These are phyloP conservation scores for Tenthredo notha DNA, from an alignment of 2,888 invertebrate species.

Conservation along the genomic window DNA sequence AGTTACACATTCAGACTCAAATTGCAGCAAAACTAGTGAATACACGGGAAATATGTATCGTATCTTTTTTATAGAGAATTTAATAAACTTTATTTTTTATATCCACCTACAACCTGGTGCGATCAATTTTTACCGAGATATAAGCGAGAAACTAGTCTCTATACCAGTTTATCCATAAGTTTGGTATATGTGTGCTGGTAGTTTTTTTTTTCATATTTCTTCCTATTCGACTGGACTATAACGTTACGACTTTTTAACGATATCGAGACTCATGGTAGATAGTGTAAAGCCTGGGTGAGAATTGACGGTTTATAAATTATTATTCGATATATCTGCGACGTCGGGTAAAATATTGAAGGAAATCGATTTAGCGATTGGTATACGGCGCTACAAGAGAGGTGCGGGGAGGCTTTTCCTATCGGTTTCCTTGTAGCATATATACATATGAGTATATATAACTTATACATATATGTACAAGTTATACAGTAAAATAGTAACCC, in stretches of 20 bases:
- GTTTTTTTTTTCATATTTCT: background rate
- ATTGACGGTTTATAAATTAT: constrained; percentile 20
- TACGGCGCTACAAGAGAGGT: background rate
- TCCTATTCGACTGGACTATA: background rate
- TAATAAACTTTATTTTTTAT: background rate
- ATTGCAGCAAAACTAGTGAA: background rate
- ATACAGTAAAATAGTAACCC: background rate
- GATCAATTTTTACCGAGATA: background rate
- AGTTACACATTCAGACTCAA: background rate
- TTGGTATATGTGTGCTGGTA: background rate
- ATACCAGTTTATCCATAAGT: background rate
- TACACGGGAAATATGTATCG: background rate
- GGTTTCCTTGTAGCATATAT: background rate
- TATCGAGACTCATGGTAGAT: background rate
- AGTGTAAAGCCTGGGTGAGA: constrained; percentile 1
- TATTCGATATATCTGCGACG: constrained; percentile 18
- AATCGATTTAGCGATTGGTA: constrained; percentile 28
- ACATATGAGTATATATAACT: background rate
- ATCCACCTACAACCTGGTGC: background rate
- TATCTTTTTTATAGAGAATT: background rate
- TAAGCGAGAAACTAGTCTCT: background rate
- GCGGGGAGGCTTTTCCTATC: background rate
- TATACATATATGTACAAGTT: background rate
- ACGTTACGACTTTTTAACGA: background rate
- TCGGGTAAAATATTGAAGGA: constrained; percentile 40